These are phyloP conservation scores for Colletes collaris DNA, from an alignment of 2,888 invertebrate genomes.

Conservation along the genomic window DNA sequence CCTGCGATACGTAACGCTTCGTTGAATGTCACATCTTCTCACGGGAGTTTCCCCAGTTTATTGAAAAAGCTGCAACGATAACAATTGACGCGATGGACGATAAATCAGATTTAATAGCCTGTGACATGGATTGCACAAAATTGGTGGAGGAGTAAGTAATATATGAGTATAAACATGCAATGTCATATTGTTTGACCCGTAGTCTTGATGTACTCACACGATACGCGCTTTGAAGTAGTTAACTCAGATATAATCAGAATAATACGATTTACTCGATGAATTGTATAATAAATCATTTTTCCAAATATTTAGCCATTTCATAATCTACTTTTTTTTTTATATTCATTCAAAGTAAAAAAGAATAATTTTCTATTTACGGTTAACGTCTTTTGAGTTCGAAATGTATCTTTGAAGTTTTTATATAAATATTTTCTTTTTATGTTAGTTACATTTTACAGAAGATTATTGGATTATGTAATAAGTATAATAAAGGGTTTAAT, in stretches of 20 bases:
- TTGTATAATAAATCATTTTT: not conserved
- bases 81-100: slow-evolving; percentile 40
- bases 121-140: slow-evolving; percentile 17
- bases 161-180: not conserved
- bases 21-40: not conserved
- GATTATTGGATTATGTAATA: slow-evolving; percentile 14
- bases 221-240: not conserved
- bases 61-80: slow-evolving; percentile 26
- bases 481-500: not conserved
- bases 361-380: not conserved
- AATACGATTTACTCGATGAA: not conserved
- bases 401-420: not conserved
- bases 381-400: not conserved
- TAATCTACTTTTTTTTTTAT: not conserved
- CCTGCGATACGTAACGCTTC: not conserved
- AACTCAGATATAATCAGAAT: not conserved
- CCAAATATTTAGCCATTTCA: not conserved
- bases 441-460: not conserved
- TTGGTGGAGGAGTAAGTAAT: slow-evolving; percentile 51
- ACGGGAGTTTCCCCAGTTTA: not conserved
- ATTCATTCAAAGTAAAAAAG: not conserved
- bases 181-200: not conserved
- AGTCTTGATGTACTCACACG: not conserved
- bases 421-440: not conserved
- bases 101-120: slow-evolving; percentile 15